Conservation (phyloP, 2,797 vertebrate species). For the Scyliorhinus canicula region DNA sequence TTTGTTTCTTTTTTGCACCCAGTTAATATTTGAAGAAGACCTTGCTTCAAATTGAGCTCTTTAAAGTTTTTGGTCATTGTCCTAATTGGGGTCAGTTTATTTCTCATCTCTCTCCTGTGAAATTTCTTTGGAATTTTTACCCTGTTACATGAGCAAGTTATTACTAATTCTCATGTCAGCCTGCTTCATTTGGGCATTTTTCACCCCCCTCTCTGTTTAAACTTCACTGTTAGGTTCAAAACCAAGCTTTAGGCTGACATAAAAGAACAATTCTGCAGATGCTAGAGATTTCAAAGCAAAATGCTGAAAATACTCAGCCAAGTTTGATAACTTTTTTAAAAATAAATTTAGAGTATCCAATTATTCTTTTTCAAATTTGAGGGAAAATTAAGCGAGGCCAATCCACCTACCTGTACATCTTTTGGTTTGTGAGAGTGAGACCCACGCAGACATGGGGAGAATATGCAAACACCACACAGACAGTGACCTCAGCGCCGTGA, state of each 20-base stretch:
- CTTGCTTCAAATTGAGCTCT: neutral
- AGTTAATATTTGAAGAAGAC: neutral
- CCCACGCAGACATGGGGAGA: too few species aligned
- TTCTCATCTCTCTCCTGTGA: neutral
- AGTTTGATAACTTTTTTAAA: too few species aligned
- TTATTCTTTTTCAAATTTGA: too few species aligned
- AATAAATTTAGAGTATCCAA: too few species aligned
- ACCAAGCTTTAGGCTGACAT: neutral
- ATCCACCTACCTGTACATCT: too few species aligned
- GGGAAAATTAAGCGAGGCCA: too few species aligned
- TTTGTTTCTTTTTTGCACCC: neutral
- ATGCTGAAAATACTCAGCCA: too few species aligned
- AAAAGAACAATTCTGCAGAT: too few species aligned
- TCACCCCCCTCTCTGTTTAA: neutral
- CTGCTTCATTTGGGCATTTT: neutral
- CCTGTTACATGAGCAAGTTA: neutral
- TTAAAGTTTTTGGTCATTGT: neutral
- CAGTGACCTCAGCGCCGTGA: too few species aligned
- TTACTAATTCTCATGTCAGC: neutral
- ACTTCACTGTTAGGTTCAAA: neutral
- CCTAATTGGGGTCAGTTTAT: neutral
- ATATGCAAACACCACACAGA: too few species aligned
- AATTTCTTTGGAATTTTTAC: neutral
- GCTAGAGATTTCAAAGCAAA: too few species aligned
- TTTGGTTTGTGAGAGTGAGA: too few species aligned